Conservation (phyloP, 2,888 invertebrate genomes). For the Mellilla xanthometata region DNA sequence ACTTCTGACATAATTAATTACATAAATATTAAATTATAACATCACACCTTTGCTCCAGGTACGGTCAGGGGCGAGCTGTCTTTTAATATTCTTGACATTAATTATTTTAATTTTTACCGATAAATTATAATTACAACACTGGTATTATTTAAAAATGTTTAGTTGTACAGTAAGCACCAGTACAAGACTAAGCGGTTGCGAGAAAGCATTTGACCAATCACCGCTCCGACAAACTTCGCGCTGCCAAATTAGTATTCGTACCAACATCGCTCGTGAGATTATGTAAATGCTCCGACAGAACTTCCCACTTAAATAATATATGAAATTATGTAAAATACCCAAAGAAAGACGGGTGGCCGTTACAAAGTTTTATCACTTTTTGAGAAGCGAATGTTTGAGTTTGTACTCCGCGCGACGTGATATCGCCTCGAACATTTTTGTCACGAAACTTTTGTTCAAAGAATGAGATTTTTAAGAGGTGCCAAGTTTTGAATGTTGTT, state of each 20-base stretch:
- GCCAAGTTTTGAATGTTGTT: constrained; percentile 1
- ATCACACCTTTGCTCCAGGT: no score
- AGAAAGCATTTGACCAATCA: constrained; percentile 25
- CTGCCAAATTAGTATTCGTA: constrained; percentile 30
- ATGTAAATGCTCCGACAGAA: constrained; percentile 46
- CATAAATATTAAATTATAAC: no score
- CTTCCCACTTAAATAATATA: constrained; percentile 57
- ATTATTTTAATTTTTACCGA: no score
- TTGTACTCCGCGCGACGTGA: constrained; percentile 27
- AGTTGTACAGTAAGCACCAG: no score
- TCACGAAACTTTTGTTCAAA: constrained; percentile 5
- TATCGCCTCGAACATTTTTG: constrained; percentile 11
- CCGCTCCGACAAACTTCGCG: constrained; percentile 16
- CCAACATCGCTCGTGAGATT: constrained; percentile 39
- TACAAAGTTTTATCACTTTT: constrained; percentile 43
- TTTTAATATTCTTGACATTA: no score
- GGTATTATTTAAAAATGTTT: no score
- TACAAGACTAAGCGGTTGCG: no score
- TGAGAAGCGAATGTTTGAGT: constrained; percentile 33
- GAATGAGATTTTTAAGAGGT: constrained; percentile 6
- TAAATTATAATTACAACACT: no score
- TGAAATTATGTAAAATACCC: constrained; percentile 55
- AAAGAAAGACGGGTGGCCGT: constrained; percentile 36
- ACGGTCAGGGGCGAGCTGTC: no score
- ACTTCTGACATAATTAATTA: no score